Conservation (phyloP, 2,797 vertebrate genomes). For the Sebastes elongatus region DNA sequence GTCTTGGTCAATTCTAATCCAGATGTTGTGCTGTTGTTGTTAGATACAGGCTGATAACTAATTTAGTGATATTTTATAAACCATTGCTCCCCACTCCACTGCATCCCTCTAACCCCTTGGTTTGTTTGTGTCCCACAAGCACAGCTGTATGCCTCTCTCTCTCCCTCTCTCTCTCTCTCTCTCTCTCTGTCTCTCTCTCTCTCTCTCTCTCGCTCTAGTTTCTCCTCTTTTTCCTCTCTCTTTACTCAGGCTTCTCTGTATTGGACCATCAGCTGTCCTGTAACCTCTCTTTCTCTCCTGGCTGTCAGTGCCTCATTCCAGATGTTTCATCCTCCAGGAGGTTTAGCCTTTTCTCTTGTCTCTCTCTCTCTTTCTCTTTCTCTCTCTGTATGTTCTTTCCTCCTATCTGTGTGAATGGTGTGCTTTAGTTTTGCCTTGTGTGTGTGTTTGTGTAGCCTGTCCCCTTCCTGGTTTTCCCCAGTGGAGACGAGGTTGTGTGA, state of each 20-base stretch:
- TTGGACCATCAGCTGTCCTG: neutral
- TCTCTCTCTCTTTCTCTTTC: neutral
- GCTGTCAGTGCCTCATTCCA: neutral
- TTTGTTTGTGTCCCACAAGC: too few relatives aligned
- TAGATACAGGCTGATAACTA: neutral
- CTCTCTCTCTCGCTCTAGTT: too few relatives aligned
- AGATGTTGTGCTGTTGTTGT: neutral
- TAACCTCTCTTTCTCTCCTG: neutral
- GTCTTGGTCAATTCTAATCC: neutral
- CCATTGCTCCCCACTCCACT: too few relatives aligned
- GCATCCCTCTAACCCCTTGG: too few relatives aligned
- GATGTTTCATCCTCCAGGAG: neutral
- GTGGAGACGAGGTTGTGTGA: neutral
- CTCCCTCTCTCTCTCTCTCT: too few relatives aligned
- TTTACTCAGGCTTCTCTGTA: too few relatives aligned
- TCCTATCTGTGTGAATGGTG: neutral
- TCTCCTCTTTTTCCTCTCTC: too few relatives aligned
- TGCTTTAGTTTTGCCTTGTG: neutral
- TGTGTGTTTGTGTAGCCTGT: neutral
- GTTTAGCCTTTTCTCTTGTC: neutral
- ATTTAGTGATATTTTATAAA: neutral
- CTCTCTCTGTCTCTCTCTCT: too few relatives aligned
- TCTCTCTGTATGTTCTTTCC: too few relatives aligned
- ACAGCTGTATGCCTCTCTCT: too few relatives aligned
- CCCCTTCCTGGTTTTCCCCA: neutral